phyloP scores from a whole-genome alignment of 2,888 invertebrate genomes.

The Microdon myrmicae region DNA sequence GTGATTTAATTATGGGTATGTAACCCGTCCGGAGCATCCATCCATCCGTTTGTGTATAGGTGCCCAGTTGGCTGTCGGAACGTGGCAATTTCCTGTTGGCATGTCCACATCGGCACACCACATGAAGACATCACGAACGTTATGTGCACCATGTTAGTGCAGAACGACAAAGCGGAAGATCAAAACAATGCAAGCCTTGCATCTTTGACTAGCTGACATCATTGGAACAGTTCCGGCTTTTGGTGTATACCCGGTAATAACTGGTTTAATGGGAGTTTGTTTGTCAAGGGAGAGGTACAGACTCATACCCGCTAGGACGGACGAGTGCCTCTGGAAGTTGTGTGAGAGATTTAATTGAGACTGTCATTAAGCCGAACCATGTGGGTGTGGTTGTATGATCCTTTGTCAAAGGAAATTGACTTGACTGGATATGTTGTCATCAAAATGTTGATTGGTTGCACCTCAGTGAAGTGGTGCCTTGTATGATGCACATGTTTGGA shows the following conservation, averaged over 20 bases:
- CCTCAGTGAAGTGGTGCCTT: conserved; percentile 32
- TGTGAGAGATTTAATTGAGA: conserved; percentile 52
- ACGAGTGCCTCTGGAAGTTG: conserved; percentile 42
- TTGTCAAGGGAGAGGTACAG: conserved; percentile 19
- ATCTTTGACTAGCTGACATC: conserved; percentile 18
- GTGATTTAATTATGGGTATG: conserved; percentile 50
- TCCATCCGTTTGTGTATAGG: conserved; percentile 28
- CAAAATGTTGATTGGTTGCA: conserved; percentile 50
- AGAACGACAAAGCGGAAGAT: conserved; percentile 1
- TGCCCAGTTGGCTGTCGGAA: conserved; percentile 42
- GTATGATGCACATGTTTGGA: conserved; percentile 16
- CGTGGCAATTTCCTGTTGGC: conserved; percentile 52
- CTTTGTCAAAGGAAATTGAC: conserved; percentile 52
- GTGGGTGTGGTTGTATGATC: conserved; percentile 46
- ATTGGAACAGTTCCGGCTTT: conserved; percentile 47
- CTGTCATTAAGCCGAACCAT: conserved; percentile 51
- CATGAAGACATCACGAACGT: conserved; percentile 45
- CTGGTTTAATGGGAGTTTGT: conserved; percentile 42
- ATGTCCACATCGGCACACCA: conserved; percentile 52
- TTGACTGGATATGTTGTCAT: conserved; percentile 50
- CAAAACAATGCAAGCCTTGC: conserved; percentile 20
- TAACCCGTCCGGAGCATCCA: conserved; percentile 23
- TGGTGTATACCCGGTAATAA: conserved; percentile 34
- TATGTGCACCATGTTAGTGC: conserved; percentile 11
- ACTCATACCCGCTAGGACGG: conserved; percentile 1